phyloP scores from a whole-genome alignment of 1,140 invertebrate genomes.

The Hormaphis cornu region DNA sequence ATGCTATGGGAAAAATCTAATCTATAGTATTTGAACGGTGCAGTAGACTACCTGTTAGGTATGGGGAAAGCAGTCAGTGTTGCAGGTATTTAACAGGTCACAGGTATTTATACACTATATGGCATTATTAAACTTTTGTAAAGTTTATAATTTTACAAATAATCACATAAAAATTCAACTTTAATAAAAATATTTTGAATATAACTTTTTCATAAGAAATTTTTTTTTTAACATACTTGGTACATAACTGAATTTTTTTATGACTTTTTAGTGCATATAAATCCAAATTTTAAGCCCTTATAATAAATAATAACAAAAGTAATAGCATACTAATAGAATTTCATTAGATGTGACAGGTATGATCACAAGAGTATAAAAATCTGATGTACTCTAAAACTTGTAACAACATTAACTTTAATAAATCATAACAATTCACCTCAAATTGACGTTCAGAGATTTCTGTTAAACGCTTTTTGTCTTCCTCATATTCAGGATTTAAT shows the following conservation, averaged over 20 bases:
- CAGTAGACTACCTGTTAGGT: not conserved
- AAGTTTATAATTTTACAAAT: not conserved
- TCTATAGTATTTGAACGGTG: not conserved
- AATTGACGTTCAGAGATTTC: conserved; percentile 9
- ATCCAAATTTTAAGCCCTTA: no score
- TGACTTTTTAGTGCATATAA: no score
- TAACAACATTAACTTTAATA: not conserved
- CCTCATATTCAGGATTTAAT: not conserved
- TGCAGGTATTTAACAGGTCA: not conserved
- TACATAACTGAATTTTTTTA: no score
- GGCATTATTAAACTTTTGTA: not conserved
- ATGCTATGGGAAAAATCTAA: not conserved
- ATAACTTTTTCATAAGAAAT: no score
- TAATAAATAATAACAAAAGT: no score
- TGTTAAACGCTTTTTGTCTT: conserved; percentile 1
- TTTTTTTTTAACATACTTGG: no score
- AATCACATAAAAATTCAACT: no score
- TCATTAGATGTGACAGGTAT: no score
- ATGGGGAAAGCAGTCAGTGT: not conserved
- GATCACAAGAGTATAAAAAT: no score
- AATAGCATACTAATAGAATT: no score
- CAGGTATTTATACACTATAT: not conserved
- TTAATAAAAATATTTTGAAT: no score
- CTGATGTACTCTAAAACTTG: no score
- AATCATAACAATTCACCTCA: conserved; percentile 7